Conservation (phyloP, 2,113 vertebrate genomes). For the Synchiropus splendidus region DNA sequence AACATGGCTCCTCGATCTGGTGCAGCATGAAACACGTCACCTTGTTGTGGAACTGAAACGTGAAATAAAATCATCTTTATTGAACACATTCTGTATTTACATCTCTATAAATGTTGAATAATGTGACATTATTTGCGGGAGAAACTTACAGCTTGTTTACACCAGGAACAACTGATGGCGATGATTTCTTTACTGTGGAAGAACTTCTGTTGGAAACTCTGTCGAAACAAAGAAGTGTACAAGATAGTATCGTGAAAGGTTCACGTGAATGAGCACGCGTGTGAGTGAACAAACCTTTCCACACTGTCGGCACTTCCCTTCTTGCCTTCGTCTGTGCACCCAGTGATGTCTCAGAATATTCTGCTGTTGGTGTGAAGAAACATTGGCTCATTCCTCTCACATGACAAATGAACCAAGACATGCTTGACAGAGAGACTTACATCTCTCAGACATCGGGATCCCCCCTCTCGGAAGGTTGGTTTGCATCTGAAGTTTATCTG, state of each 20-base stretch:
- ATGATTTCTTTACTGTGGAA: constrained; percentile 99
- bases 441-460: constrained; percentile 84
- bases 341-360: constrained; percentile 92
- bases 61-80: background rate
- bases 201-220: constrained; percentile 99
- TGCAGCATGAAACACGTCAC: constrained; percentile 99
- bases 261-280: background rate
- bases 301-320: constrained; percentile 95
- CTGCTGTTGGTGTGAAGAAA: constrained; percentile 51
- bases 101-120: too few species aligned
- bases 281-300: constrained; percentile 75
- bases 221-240: constrained; percentile 15
- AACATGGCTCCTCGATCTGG: constrained; percentile 95
- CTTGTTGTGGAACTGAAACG: constrained; percentile 90
- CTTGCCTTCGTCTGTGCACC: constrained; percentile 92
- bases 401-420: background rate
- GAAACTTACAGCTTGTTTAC: constrained; percentile 90
- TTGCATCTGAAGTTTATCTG: constrained; percentile 98
- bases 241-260: background rate
- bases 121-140: too few species aligned
- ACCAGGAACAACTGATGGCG: constrained; percentile 98
- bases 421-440: constrained; percentile 61
- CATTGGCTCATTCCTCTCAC: background rate
- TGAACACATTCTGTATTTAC: too few species aligned
- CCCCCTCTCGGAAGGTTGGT: constrained; percentile 92